Evolutionary conservation across 2,113 vertebrate species (phyloP), one percentile per base, ranked within the genome.

Genomic region (Toxotes jaculatrix): DNA sequence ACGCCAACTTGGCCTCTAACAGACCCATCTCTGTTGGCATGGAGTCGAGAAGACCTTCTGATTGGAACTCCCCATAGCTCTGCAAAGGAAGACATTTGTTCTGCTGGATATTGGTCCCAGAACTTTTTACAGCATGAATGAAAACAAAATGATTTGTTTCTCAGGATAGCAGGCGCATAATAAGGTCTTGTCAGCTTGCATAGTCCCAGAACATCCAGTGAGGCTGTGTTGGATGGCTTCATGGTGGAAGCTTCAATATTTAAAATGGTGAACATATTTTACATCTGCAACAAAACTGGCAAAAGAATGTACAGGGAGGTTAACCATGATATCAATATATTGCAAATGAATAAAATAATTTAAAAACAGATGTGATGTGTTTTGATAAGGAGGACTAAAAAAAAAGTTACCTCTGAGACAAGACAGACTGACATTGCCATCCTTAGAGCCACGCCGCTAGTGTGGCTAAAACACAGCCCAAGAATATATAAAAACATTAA

Each of bases 21-120:
- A 14, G 64, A 82, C 70, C 80, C 61, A 59, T 80, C 57, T 59
- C 83, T 79, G 77, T 73, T 83, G 68, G 71, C 55, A 81, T n/a
- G 21, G 74, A 47, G 74, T 67, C 27, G 36, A 57, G 55, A 10
- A 81, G 64, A 71, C 66, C 65, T 67, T 83, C 69, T 78, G 67
- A 63, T 56, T 79, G 63, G 1, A 83, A 82, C 79, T 85, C 79
- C 89, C 85, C 17, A 1, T 21, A 67, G 70, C 77, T 84, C 80
- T 34, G 74, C 60, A 78, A 66, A 74, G 85, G 82, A 89, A 89
- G 80, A 85, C 83, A 80, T 91, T 86, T 69, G 79, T 87, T 84
- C 85, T 89, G 77, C 60, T 87, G 82, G 63, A 83, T 80, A 67
- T 64, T 82, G 77, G 66, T 60, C 83, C 80, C 81, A 62, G 63